Percentiles rank a stretch among this genome's conserved stretches.
These are phyloP conservation scores for Helicoverpa zea DNA, from an alignment of 1,140 invertebrate species.

Conservation along the genomic window DNA sequence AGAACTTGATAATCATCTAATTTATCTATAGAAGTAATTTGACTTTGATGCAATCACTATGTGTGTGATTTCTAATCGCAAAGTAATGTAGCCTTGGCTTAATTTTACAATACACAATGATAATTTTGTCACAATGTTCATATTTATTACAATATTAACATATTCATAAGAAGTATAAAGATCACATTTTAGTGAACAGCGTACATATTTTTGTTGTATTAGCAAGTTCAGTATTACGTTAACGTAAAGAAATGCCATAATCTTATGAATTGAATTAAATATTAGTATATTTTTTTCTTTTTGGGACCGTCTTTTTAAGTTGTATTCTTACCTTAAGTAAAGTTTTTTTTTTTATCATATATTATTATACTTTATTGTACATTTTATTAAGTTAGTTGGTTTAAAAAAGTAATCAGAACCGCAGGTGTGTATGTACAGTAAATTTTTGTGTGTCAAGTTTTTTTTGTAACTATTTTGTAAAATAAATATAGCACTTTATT, in stretches of 20 bases:
- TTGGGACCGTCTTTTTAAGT: conserved; percentile 60
- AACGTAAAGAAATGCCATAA: conserved; percentile 83
- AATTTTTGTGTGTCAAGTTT: conserved; percentile 82
- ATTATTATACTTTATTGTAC: conserved; percentile 69
- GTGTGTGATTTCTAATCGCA: conserved; percentile 42
- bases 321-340: conserved; percentile 74
- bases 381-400: conserved; percentile 69
- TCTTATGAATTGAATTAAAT: conserved; percentile 80
- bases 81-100: conserved; percentile 50
- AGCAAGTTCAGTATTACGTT: conserved; percentile 85
- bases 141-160: conserved; percentile 54
- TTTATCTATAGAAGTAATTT: conserved; percentile 37
- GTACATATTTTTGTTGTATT: conserved; percentile 84
- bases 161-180: conserved; percentile 42
- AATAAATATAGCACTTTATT: conserved; percentile 87
- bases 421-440: conserved; percentile 86
- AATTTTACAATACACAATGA: conserved; percentile 48
- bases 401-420: conserved; percentile 72
- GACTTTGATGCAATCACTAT: conserved; percentile 42
- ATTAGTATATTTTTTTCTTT: conserved; percentile 70
- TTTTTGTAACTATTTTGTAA: conserved; percentile 86
- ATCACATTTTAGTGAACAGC: conserved; percentile 63
- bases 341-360: conserved; percentile 73
- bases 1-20: not conserved
- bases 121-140: conserved; percentile 51